Percentiles rank a stretch among this genome's conserved stretches.
Evolutionary conservation across 2,888 invertebrate genomes (phyloP).

Genomic region (Polylopha cassiicola): DNA sequence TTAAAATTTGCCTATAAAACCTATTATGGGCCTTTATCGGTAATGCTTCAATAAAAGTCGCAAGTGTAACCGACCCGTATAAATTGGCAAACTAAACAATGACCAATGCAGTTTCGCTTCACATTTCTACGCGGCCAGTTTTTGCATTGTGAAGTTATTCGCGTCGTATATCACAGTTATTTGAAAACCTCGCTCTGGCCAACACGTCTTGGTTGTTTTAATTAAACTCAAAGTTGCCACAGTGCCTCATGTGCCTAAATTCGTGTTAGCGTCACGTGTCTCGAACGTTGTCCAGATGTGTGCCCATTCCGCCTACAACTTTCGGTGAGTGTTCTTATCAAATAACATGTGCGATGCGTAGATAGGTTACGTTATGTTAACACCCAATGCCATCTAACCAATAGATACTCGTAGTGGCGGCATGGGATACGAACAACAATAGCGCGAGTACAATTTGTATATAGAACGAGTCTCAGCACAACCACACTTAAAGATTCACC

Average conservation of each 20-base stretch:
- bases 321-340: constrained; percentile 48
- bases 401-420: too few species aligned
- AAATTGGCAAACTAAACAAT: constrained; percentile 78
- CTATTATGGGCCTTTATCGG: constrained; percentile 73
- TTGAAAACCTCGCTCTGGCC: constrained; percentile 67
- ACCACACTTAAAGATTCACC: constrained; percentile 52
- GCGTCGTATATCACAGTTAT: constrained; percentile 72
- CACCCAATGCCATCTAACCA: constrained; percentile 62
- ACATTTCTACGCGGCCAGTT: constrained; percentile 70
- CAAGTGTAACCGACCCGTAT: constrained; percentile 76
- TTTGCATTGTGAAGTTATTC: constrained; percentile 62
- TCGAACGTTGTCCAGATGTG: constrained; percentile 52
- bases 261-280: constrained; percentile 48
- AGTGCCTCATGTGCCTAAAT: constrained; percentile 61
- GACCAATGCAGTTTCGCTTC: constrained; percentile 68
- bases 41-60: constrained; percentile 75
- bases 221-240: constrained; percentile 48
- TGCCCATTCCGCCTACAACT: constrained; percentile 43
- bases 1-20: constrained; percentile 71
- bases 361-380: constrained; percentile 32
- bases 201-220: constrained; percentile 69
- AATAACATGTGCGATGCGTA: constrained; percentile 20
- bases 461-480: constrained; percentile 52
- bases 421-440: constrained; percentile 42
- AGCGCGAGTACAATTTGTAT: constrained; percentile 50